Conservation (phyloP, 2,888 invertebrate genomes). For the Spialia ferax region DNA sequence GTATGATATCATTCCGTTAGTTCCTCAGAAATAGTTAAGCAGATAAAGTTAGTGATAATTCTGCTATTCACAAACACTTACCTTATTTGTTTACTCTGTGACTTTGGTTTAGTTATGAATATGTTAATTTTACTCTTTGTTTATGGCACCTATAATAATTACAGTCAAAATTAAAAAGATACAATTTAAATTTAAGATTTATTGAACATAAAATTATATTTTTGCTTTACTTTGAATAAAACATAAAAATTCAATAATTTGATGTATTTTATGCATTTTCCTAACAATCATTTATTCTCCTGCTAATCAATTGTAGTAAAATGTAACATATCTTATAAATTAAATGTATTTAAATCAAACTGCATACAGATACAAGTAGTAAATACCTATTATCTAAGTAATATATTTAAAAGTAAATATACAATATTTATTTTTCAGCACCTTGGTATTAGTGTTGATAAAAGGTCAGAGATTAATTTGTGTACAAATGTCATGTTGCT, state of each 20-base stretch:
- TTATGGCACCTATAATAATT: no score
- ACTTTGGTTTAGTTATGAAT: background rate
- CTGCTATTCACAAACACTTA: background rate
- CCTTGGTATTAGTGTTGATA: constrained; percentile 67
- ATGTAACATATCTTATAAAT: no score
- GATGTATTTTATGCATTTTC: no score
- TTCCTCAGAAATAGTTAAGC: background rate
- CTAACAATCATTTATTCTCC: no score
- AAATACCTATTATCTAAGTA: background rate
- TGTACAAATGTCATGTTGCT: constrained; percentile 67
- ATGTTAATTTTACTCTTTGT: no score
- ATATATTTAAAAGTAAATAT: constrained; percentile 41
- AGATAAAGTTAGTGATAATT: background rate
- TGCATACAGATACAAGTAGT: background rate
- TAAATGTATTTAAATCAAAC: no score
- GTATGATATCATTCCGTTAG: background rate
- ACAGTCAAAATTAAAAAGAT: background rate
- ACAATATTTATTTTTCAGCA: constrained; percentile 78
- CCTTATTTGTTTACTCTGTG: background rate
- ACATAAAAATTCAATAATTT: no score
- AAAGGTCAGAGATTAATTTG: constrained; percentile 76
- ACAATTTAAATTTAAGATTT: no score
- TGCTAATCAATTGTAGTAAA: no score
- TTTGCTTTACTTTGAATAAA: no score
- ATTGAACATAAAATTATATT: no score